Evolutionary conservation across 2,888 invertebrate genomes (phyloP).

Genomic region (Cordilura impudica): DNA sequence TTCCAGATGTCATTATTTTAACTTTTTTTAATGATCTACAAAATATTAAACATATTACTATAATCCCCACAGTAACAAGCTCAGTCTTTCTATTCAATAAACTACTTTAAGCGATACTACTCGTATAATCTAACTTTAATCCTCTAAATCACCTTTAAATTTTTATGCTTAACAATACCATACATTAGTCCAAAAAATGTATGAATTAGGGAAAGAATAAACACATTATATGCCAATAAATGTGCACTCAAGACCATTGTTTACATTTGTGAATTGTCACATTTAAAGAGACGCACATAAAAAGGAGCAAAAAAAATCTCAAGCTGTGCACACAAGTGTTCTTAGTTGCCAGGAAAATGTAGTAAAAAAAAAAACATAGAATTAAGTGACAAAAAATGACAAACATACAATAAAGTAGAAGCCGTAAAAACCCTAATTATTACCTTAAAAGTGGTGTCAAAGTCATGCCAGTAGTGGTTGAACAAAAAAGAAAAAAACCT

Average conservation of each 20-base stretch:
- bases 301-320: constrained; percentile 31
- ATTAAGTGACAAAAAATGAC: constrained; percentile 13
- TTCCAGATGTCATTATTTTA: too few species aligned
- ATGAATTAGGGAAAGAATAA: constrained; percentile 42
- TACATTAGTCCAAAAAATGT: constrained; percentile 19
- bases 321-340: constrained; percentile 64
- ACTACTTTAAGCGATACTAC: constrained; percentile 38
- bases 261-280: constrained; percentile 58
- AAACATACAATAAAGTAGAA: constrained; percentile 50
- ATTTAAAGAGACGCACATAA: constrained; percentile 21
- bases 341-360: neutral
- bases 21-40: too few species aligned
- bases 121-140: constrained; percentile 40
- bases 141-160: constrained; percentile 32
- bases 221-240: constrained; percentile 58
- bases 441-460: constrained; percentile 63
- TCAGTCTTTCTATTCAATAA: neutral
- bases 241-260: constrained; percentile 54
- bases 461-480: constrained; percentile 58
- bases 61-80: neutral
- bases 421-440: constrained; percentile 62
- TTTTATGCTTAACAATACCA: neutral
- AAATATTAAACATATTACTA: too few species aligned
- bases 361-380: neutral
- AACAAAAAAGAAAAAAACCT: neutral